These are phyloP conservation scores for Campylomormyrus numenius DNA, from an alignment of 2,113 vertebrate genomes.

Conservation along the genomic window DNA sequence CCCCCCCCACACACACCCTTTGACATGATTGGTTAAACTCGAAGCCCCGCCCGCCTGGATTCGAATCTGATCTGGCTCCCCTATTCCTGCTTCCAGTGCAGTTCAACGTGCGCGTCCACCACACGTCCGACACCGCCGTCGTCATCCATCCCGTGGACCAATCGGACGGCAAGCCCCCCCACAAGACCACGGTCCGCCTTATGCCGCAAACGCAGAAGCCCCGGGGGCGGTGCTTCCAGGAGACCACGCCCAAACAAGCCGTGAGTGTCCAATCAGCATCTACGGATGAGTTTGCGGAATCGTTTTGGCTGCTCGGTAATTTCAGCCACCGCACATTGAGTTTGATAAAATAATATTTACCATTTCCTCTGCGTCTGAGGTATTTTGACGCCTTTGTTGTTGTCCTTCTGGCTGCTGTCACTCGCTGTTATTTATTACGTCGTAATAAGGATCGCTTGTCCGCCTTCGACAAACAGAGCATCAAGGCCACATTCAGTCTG, in stretches of 20 bases:
- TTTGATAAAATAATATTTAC: neutral
- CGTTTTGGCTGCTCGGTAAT: neutral
- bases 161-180: constrained; percentile 56
- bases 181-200: constrained; percentile 54
- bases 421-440: neutral
- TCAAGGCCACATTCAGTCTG: neutral
- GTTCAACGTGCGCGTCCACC: constrained; percentile 78
- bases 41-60: neutral
- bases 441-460: neutral
- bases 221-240: constrained; percentile 85
- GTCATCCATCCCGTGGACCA: constrained; percentile 73
- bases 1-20: neutral
- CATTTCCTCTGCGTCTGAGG: neutral
- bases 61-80: neutral
- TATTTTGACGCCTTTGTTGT: neutral
- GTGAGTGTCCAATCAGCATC: constrained; percentile 55
- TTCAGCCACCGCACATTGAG: neutral
- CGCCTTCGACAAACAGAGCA: neutral
- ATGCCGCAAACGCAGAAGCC: constrained; percentile 71
- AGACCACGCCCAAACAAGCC: constrained; percentile 81
- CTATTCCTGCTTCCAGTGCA: constrained; percentile 62
- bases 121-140: constrained; percentile 74
- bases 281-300: neutral
- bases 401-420: neutral
- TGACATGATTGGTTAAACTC: neutral